phyloP scores from a whole-genome alignment of 1,140 invertebrate genomes.

The Pseudoatta argentina region DNA sequence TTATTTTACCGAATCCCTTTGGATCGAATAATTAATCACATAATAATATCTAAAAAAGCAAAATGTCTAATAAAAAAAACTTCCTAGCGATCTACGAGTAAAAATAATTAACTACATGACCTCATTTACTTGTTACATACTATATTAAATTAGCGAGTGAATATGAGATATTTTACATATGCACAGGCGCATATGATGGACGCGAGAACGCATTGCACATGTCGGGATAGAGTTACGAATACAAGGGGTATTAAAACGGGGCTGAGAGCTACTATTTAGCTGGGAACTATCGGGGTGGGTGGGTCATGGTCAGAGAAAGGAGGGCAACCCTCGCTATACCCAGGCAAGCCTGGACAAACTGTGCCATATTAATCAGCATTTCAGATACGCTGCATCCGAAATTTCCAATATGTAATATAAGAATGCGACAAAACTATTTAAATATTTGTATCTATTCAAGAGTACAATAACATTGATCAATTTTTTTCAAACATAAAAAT shows the following conservation, averaged over 20 bases:
- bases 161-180: slow-evolving; percentile 37
- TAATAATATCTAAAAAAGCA: not conserved
- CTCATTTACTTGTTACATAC: slow-evolving; percentile 85
- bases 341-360: slow-evolving; percentile 45
- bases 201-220: not conserved
- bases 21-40: not conserved
- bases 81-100: not conserved
- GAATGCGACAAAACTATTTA: not conserved
- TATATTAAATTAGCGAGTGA: slow-evolving; percentile 52
- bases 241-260: slow-evolving; percentile 40
- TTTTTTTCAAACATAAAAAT: no score
- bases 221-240: slow-evolving; percentile 18
- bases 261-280: slow-evolving; percentile 58
- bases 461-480: not conserved
- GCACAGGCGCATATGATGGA: slow-evolving; percentile 23
- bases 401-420: not conserved
- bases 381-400: not conserved
- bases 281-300: slow-evolving; percentile 73
- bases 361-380: slow-evolving; percentile 6
- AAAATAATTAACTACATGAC: slow-evolving; percentile 78
- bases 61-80: not conserved
- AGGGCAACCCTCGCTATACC: slow-evolving; percentile 76
- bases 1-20: not conserved
- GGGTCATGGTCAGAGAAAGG: slow-evolving; percentile 84
- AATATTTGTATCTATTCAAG: not conserved